A percentile compares a stretch with the other conserved stretches of the same genome.
Conservation (phyloP, 2,888 invertebrate genomes). For the Endomychus coccineus region DNA sequence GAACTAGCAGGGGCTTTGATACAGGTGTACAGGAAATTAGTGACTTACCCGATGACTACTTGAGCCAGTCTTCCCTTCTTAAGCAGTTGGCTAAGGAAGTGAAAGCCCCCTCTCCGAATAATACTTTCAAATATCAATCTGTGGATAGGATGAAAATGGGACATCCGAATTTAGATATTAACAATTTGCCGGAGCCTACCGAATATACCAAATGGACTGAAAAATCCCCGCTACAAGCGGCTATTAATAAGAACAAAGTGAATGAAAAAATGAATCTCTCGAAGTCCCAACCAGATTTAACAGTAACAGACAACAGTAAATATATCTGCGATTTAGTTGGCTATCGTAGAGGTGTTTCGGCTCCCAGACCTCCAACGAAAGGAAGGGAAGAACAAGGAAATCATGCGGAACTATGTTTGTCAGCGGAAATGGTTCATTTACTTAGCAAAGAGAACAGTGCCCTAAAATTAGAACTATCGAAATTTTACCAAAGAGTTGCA, state of each 20-base stretch:
- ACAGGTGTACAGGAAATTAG: constrained; percentile 61
- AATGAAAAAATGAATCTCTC: constrained; percentile 58
- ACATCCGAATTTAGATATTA: constrained; percentile 29
- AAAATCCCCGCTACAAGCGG: constrained; percentile 34
- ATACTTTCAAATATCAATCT: not conserved
- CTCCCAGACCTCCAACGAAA: constrained; percentile 49
- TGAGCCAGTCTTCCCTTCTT: constrained; percentile 73
- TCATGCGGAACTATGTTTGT: constrained; percentile 53
- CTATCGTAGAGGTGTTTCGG: constrained; percentile 39
- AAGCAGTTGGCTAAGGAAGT: constrained; percentile 81
- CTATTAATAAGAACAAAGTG: constrained; percentile 36
- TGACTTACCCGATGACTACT: constrained; percentile 77
- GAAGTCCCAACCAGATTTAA: constrained; percentile 78
- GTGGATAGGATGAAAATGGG: constrained; percentile 20
- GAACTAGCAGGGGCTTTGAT: constrained; percentile 21
- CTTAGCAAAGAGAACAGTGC: constrained; percentile 78
- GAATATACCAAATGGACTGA: constrained; percentile 42
- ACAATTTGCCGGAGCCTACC: constrained; percentile 38
- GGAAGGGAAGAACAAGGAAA: constrained; percentile 52
- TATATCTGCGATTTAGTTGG: constrained; percentile 31
- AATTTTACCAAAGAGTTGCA: constrained; percentile 73
- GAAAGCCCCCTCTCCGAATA: constrained; percentile 36
- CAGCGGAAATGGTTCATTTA: constrained; percentile 70
- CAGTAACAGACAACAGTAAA: constrained; percentile 44
- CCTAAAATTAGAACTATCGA: constrained; percentile 74